Conservation (phyloP, 2,113 vertebrate species). For the Platichthys flesus region DNA sequence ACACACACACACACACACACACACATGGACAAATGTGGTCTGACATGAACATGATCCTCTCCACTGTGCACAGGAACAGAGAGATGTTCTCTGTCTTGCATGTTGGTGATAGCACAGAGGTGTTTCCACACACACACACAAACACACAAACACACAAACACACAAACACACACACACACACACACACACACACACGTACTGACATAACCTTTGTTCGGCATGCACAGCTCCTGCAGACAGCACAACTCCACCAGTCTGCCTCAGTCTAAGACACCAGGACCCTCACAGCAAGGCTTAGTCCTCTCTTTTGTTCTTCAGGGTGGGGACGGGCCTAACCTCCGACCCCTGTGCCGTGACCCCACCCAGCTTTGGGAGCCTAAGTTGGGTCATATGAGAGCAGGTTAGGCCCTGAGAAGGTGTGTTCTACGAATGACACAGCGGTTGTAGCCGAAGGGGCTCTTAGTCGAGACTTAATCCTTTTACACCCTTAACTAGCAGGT, state of each 20-base stretch:
- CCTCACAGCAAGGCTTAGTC: conserved; percentile 48
- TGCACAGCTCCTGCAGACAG: neutral
- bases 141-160: conserved; percentile 1
- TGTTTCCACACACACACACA: conserved; percentile 2
- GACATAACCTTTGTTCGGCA: neutral
- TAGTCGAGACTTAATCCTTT: neutral
- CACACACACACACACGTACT: neutral
- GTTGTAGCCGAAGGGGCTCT: conserved; percentile 15
- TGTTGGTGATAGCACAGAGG: neutral
- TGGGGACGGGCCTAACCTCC: conserved; percentile 59
- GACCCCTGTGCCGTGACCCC: conserved; percentile 52
- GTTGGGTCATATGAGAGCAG: conserved; percentile 55
- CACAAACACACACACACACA: conserved; percentile 1
- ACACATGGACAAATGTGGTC: conserved; percentile 36
- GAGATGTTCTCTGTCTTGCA: too few relatives aligned
- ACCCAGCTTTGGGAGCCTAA: conserved; percentile 51
- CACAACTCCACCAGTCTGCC: conserved; percentile 15
- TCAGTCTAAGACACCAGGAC: conserved; percentile 24
- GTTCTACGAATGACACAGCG: conserved; percentile 35
- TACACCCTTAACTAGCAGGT: too few relatives aligned
- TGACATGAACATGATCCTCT: neutral
- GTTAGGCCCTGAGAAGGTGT: conserved; percentile 9
- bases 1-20: conserved; percentile 18
- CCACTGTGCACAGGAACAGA: neutral
- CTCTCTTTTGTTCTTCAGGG: conserved; percentile 68